phyloP scores from a whole-genome alignment of 1,140 invertebrate genomes.

The Drosophila yakuba region DNA sequence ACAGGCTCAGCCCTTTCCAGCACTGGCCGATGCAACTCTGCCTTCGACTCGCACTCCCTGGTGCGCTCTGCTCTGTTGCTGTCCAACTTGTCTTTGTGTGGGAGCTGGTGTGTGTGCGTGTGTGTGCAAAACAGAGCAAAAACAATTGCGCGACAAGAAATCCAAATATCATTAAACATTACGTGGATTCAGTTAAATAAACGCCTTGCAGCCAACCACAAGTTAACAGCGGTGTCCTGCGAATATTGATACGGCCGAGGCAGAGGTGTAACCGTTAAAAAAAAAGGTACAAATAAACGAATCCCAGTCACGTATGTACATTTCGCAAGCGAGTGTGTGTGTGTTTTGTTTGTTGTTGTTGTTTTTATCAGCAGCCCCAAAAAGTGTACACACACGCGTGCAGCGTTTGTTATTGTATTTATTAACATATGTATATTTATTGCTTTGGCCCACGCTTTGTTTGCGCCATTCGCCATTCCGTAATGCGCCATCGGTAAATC shows the following conservation, averaged over 20 bases:
- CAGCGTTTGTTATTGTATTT: conserved; percentile 61
- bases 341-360: conserved; percentile 79
- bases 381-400: conserved; percentile 42
- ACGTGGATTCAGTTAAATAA: conserved; percentile 40
- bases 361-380: conserved; percentile 60
- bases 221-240: conserved; percentile 10
- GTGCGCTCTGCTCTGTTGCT: conserved; percentile 35
- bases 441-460: conserved; percentile 60
- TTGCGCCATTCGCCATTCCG: conserved; percentile 45
- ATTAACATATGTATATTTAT: conserved; percentile 58
- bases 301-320: conserved; percentile 43
- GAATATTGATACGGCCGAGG: conserved; percentile 14
- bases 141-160: conserved; percentile 77
- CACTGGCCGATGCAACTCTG: conserved; percentile 27
- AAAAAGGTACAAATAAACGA: conserved; percentile 58
- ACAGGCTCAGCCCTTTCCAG: background rate
- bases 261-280: conserved; percentile 13
- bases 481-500: conserved; percentile 57
- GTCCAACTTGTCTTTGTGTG: conserved; percentile 22
- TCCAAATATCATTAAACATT: conserved; percentile 56
- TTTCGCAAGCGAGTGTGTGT: conserved; percentile 30
- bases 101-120: conserved; percentile 36
- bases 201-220: conserved; percentile 11
- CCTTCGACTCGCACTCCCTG: conserved; percentile 11
- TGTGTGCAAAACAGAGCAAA: conserved; percentile 75